Base-by-base conservation (phyloP, 2,797 vertebrate genomes). In the Poecile montanus region DNA sequence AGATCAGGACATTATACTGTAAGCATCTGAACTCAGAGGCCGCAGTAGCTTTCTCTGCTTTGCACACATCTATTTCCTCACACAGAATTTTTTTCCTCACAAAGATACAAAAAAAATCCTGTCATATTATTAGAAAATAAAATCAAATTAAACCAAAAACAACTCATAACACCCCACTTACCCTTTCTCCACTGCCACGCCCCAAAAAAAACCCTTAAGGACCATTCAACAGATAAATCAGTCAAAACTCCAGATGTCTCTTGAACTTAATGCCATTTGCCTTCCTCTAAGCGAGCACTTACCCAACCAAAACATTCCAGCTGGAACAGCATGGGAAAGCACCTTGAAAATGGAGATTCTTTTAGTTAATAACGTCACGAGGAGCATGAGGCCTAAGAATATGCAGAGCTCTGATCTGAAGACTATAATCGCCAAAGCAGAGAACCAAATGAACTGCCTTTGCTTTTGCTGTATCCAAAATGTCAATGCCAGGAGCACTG, bases 381-480 rank as follows among this genome's bases (percentile, higher is more conserved):
- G 96, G 79, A 99, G 97, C 98, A 99, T 98, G 68, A 99, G 98
- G 62, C 99, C 99, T 89, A 99, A 94, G 65, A 99, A 97, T 91
- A 99, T 97, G 97, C 98, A 98, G 40, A 99, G 98, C 94, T 99
- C 99, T 0, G 99, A 98, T 65, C 99, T 98, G 97, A 99, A 99
- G 95, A 99, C 98, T 20, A 99, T 98, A 94, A 99, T 98, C 74
- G 98, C 98, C 15, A 99, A 96, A 16, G 99, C 99, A 3, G 99
- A 99, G 77, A 99, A 98, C 98, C 98, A 95, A 96, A 99, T 96
- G 96, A 99, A 99, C 3, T 85, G 80, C 21, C 97, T 94, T 25
- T 98, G 97, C 63, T 97, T 98, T 84, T 99, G 98, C 89, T 98
- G 98, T 98, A 99, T 98, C 99, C 99, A 99, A 62, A 98, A 99